Base-by-base conservation (phyloP, 2,797 vertebrate genomes). In the Mormyrus hasselquistii region DNA sequence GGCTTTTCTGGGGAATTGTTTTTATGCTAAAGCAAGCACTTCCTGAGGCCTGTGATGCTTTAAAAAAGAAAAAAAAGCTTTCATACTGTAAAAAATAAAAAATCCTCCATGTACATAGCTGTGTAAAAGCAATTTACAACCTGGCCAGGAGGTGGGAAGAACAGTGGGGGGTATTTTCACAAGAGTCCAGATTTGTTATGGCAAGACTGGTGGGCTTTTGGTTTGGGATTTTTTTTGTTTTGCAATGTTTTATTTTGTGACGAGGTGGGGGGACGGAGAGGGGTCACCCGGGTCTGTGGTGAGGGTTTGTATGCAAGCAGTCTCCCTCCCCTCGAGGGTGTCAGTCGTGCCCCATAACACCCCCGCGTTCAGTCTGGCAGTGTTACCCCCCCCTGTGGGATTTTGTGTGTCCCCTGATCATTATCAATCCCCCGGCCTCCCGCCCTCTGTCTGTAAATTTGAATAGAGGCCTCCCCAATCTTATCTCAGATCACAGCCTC, bases 401-500 rank as follows among this genome's bases (percentile, higher is more conserved):
- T 19, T 86, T 38, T 52, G 10, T 38, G 50, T 16, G 85, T 29
- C 4, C 16, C 85, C 25, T 53, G 82, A 10, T 84, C 19, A 49
- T 50, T 84, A 47, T 47, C 25, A 86, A 16, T 52, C 50, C 25
- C 16, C 22, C 85, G 0, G 44, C 10, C 85, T 22, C 89, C 49
- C 50, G 7, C 49, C 87, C 84, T 76, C 89, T 87, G 84, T 86
- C 87, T 59, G 50, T 85, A 79, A 49, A 65, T 73, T 62, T 86
- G 22, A 73, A 88, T 90, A 76, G 90, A 92, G 89, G 53, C n/a
- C 88, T 88, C 2, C 5, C 19, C 65, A 79, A 83, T 91, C 91
- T 88, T 41, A 88, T 62, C 73, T 88, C 83, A 90, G 89, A 93
- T 92, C 90, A 87, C 90, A 50, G 12, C 4, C 52, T 14, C 85